phyloP scores from a whole-genome alignment of 1,140 invertebrate genomes.

The Monomorium pharaonis region DNA sequence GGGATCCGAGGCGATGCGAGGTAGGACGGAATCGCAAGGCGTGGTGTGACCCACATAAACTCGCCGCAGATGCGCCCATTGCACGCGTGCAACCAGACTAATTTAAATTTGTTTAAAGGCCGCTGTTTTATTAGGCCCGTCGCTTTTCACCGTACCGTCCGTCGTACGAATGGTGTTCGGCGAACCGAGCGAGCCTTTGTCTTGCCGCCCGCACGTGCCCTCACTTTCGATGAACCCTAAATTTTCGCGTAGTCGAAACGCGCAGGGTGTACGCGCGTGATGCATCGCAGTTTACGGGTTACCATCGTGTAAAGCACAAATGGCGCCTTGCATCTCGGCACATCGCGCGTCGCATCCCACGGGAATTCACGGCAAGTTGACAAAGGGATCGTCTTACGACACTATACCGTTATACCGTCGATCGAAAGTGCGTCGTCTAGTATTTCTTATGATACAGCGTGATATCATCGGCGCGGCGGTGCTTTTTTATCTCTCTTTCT shows the following conservation, averaged over 20 bases:
- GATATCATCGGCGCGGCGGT: constrained; percentile 12
- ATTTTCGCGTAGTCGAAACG: neutral
- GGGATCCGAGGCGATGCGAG: neutral
- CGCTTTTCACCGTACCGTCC: constrained; percentile 41
- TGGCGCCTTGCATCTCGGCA: too few species aligned
- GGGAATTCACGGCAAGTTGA: neutral
- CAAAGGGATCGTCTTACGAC: neutral
- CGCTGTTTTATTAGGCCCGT: constrained; percentile 66
- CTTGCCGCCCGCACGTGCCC: neutral
- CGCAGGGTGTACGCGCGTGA: neutral
- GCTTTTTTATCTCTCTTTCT: constrained; percentile 41
- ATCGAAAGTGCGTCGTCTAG: constrained; percentile 28
- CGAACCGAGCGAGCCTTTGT: constrained; percentile 37
- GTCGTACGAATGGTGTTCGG: neutral
- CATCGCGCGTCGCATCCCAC: neutral
- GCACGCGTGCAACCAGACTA: constrained; percentile 33
- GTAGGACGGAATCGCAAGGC: constrained; percentile 31
- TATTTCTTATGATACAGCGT: constrained; percentile 42
- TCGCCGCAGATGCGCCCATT: constrained; percentile 61
- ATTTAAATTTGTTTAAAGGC: constrained; percentile 77
- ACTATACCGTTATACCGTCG: neutral
- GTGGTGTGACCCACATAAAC: constrained; percentile 68
- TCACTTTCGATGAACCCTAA: neutral
- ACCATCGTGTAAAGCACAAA: neutral
- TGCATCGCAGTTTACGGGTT: neutral